These are phyloP conservation scores for Hydrotaea cyrtoneurina DNA, from an alignment of 2,888 invertebrate genomes.

Conservation along the genomic window DNA sequence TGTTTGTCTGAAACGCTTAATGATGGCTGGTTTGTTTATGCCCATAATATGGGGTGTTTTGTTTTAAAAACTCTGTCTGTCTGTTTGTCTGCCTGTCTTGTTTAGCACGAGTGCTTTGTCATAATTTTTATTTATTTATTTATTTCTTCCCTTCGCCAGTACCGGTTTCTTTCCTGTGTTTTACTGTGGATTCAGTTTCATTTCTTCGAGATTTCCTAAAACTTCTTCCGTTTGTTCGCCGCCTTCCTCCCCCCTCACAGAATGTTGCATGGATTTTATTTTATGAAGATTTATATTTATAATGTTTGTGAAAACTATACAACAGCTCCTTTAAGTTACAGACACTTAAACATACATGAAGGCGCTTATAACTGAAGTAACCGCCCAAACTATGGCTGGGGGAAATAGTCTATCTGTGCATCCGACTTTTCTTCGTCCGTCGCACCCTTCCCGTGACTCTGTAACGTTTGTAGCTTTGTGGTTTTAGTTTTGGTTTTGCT, in stretches of 20 bases:
- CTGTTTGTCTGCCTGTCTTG: constrained; percentile 36
- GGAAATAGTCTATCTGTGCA: background rate
- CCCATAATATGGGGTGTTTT: constrained; percentile 53
- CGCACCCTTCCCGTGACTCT: background rate
- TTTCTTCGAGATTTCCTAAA: background rate
- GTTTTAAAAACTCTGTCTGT: constrained; percentile 34
- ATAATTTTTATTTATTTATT: constrained; percentile 66
- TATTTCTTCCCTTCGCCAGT: background rate
- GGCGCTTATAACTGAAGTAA: too few relatives aligned
- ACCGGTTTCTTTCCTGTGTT: too few relatives aligned
- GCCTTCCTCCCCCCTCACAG: background rate
- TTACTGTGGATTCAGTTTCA: too few relatives aligned
- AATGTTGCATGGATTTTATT: constrained; percentile 40
- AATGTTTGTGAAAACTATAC: constrained; percentile 45
- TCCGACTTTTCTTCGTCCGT: background rate
- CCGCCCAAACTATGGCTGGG: too few relatives aligned
- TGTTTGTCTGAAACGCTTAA: background rate
- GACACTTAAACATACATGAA: background rate
- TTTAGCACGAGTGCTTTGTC: constrained; percentile 67
- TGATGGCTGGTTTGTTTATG: constrained; percentile 35
- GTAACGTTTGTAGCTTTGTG: background rate
- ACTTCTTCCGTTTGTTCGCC: background rate
- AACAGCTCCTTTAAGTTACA: constrained; percentile 29
- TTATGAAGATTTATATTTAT: constrained; percentile 66
- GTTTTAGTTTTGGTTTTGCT: background rate